Conservation (phyloP, 2,113 vertebrate species). For the Mustela lutreola region DNA sequence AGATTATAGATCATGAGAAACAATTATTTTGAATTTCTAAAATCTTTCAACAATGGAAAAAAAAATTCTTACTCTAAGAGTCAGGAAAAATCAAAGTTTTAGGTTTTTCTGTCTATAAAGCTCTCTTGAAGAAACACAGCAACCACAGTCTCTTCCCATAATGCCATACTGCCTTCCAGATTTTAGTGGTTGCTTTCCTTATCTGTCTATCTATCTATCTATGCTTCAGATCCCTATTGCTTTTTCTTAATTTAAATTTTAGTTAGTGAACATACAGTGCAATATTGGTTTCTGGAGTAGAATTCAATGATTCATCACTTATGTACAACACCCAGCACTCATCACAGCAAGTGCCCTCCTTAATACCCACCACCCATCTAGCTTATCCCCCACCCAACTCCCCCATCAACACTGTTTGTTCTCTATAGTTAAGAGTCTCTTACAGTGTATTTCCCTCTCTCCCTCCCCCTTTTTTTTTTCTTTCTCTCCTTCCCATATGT, state of each 20-base stretch:
- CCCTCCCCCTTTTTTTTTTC: too few species aligned
- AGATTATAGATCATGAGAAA: neutral
- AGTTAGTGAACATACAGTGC: neutral
- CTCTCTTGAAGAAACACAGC: neutral
- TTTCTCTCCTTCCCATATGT: too few species aligned
- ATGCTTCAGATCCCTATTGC: neutral
- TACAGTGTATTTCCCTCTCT: too few species aligned
- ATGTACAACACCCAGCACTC: neutral
- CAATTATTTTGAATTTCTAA: neutral
- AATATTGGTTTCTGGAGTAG: neutral
- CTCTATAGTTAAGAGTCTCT: too few species aligned
- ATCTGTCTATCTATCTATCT: neutral
- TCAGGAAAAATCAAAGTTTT: constrained; percentile 17
- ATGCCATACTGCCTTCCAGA: neutral
- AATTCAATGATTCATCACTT: neutral
- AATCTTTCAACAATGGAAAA: constrained; percentile 37
- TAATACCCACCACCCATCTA: too few species aligned
- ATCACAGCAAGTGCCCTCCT: too few species aligned
- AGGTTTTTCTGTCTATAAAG: constrained; percentile 30
- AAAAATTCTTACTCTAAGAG: neutral
- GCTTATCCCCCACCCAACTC: too few species aligned
- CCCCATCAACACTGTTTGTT: too few species aligned
- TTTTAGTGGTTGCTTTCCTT: neutral
- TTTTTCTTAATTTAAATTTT: neutral
- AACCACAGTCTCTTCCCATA: neutral